Base-by-base conservation (phyloP, 2,888 invertebrate species). In the Pseudanteris insignis region DNA sequence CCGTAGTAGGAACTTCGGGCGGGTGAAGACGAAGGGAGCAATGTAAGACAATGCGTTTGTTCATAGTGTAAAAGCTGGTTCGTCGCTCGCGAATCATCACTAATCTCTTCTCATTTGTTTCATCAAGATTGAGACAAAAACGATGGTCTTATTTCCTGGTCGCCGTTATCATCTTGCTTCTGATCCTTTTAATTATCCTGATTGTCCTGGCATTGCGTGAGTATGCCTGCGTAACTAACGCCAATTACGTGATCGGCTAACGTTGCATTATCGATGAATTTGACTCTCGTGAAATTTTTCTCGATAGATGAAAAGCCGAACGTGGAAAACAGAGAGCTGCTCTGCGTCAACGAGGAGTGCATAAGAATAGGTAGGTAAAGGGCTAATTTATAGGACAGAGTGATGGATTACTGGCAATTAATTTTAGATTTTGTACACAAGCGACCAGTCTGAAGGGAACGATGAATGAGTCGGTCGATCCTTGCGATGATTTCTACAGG, bases 401-500 rank as follows among this genome's bases (percentile, higher is more conserved):
- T n/a, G n/a, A n/a, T n/a, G n/a, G n/a, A n/a, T n/a, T n/a, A n/a
- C n/a, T n/a, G n/a, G n/a, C n/a, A n/a, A 18, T 18, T 18, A 18
- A 18, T 18, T n/a, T n/a, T n/a, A n/a, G n/a, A n/a, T n/a, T n/a
- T n/a, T n/a, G n/a, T n/a, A n/a, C n/a, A n/a, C n/a, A 37, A 63
- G 90, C 92, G 5, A 86, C 90, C 11, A 90, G 88, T 79, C 82
- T 92, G 24, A 85, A 88, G 10, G 83, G 88, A 32, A 87, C 91
- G 7, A 89, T 92, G 86, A 88, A 92, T 75, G 79, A 78, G 41
- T 83, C 83, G 15, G 86, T 84, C 38, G 85, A 92, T 77, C 92
- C 92, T 37, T 92, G 92, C 72, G 86, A 90, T 30, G 87, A 92
- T 80, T 92, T 92, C 81, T 91, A 92, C 78, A 82, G 87, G 84